Evolutionary conservation across 1,140 invertebrate species (phyloP).

Genomic region (Scaptomyza montana): DNA sequence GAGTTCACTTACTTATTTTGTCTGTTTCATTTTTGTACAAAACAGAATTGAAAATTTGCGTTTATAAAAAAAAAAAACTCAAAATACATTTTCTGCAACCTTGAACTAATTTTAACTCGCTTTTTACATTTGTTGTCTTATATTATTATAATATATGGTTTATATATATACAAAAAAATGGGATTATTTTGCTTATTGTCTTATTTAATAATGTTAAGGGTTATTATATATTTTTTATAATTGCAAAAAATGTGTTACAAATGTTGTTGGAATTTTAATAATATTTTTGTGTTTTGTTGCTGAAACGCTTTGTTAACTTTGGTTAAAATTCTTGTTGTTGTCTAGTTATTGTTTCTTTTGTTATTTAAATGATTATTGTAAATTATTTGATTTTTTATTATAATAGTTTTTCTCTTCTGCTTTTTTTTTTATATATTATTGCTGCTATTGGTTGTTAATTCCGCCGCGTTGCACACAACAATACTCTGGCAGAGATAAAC

Average conservation of each 20-base stretch:
- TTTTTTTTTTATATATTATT: constrained; percentile 12
- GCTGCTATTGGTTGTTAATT: constrained; percentile 43
- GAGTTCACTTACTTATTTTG: constrained; percentile 28
- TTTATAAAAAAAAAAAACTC: constrained; percentile 38
- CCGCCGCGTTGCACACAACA: constrained; percentile 80
- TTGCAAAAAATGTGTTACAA: constrained; percentile 52
- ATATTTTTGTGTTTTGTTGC: constrained; percentile 54
- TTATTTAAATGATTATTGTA: constrained; percentile 36
- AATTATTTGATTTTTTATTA: constrained; percentile 51
- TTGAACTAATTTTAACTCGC: constrained; percentile 25
- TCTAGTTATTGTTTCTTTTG: constrained; percentile 42
- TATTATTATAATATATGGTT: constrained; percentile 2
- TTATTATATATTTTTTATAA: constrained; percentile 15
- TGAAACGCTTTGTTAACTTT: constrained; percentile 80
- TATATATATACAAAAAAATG: constrained; percentile 13
- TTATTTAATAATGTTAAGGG: constrained; percentile 21
- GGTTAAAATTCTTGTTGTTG: constrained; percentile 68
- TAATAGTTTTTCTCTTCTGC: constrained; percentile 22
- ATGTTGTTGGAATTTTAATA: constrained; percentile 36
- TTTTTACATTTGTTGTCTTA: not conserved
- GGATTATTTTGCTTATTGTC: constrained; percentile 40
- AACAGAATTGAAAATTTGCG: constrained; percentile 34
- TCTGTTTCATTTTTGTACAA: constrained; percentile 40
- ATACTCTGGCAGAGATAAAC: constrained; percentile 81
- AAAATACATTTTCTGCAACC: constrained; percentile 41